A percentile compares a stretch with the other conserved stretches of the same genome.
Conservation (phyloP, 2,888 invertebrate species). For the Sphaeridia pumilis region DNA sequence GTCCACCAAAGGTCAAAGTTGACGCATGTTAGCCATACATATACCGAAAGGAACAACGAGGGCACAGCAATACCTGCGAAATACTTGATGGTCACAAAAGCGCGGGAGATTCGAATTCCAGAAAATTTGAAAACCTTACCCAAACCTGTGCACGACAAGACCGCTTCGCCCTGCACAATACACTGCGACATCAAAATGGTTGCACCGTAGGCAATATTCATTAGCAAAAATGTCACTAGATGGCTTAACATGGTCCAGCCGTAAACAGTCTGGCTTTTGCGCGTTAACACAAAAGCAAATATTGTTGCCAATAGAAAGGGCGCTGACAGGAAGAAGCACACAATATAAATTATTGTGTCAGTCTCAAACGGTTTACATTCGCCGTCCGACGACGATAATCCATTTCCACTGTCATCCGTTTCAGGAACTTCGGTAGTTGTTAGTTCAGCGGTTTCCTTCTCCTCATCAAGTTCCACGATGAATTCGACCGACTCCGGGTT, state of each 20-base stretch:
- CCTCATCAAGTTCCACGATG: too few species aligned
- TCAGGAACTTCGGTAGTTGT: background rate
- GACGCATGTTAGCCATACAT: conserved; percentile 23
- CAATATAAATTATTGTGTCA: background rate
- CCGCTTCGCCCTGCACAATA: background rate
- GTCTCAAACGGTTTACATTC: too few species aligned
- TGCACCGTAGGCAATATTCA: background rate
- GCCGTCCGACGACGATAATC: too few species aligned
- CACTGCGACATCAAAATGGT: background rate
- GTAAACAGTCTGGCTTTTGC: conserved; percentile 10
- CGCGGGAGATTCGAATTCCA: background rate
- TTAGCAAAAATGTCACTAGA: conserved; percentile 12
- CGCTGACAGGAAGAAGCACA: background rate
- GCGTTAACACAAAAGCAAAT: background rate
- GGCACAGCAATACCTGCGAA: conserved; percentile 18
- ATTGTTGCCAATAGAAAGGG: background rate
- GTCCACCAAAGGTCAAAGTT: conserved; percentile 28
- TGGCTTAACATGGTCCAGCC: conserved; percentile 22
- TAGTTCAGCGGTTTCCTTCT: background rate
- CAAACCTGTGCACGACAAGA: background rate
- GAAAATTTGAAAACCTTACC: background rate
- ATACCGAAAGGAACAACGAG: conserved; percentile 23
- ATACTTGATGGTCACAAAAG: background rate
- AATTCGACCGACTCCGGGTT: too few species aligned
- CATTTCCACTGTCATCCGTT: background rate